These are phyloP conservation scores for Gambusia affinis DNA, from an alignment of 2,113 vertebrate genomes.

Conservation along the genomic window DNA sequence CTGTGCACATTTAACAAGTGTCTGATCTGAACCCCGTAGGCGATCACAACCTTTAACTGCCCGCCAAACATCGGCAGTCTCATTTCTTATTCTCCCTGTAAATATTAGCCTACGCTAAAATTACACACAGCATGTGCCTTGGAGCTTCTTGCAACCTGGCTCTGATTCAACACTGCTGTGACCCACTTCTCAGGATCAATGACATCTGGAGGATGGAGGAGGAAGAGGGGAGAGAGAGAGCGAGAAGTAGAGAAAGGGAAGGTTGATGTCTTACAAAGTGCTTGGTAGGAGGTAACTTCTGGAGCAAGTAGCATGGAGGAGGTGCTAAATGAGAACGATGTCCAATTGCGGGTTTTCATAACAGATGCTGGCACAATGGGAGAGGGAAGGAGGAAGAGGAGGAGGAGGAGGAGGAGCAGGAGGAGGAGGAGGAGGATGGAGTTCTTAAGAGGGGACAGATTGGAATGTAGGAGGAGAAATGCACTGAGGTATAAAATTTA, in stretches of 20 bases:
- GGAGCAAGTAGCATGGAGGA: constrained; percentile 67
- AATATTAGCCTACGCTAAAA: constrained; percentile 42
- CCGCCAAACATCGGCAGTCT: constrained; percentile 11
- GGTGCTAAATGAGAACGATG: constrained; percentile 65
- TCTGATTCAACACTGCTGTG: constrained; percentile 53
- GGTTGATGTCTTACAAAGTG: constrained; percentile 61
- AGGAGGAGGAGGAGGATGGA: constrained; percentile 15
- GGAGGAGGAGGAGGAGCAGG: too few relatives aligned
- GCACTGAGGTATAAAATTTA: not conserved
- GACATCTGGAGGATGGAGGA: constrained; percentile 60
- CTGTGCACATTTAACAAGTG: constrained; percentile 19
- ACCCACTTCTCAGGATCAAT: constrained; percentile 66
- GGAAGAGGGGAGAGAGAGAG: constrained; percentile 1
- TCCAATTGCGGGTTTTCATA: constrained; percentile 67
- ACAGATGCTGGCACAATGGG: constrained; percentile 69
- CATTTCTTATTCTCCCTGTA: not conserved
- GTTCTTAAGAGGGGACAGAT: constrained; percentile 21
- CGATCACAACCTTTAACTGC: constrained; percentile 6
- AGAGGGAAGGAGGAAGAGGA: constrained; percentile 25
- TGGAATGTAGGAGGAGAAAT: not conserved
- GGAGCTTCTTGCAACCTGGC: constrained; percentile 40
- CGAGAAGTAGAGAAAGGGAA: constrained; percentile 39
- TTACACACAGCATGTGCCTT: constrained; percentile 42
- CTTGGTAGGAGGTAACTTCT: constrained; percentile 68
- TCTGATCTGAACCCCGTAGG: constrained; percentile 15